Conservation (phyloP, 2,113 vertebrate genomes). For the Notothenia rossii region DNA sequence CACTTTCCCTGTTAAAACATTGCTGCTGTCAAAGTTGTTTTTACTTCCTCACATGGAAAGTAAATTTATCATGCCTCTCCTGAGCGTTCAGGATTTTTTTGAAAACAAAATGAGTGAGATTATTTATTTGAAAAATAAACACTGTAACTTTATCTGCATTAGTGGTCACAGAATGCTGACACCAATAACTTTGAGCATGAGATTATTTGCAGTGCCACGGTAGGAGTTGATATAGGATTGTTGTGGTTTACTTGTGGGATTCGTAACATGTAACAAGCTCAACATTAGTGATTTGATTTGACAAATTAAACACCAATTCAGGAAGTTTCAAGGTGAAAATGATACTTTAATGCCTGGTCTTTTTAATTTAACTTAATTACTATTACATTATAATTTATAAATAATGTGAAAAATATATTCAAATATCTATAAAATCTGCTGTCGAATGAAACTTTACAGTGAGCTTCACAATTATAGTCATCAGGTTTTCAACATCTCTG, state of each 20-base stretch:
- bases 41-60: slow-evolving; percentile 71
- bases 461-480: background rate
- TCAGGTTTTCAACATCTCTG: background rate
- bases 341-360: background rate
- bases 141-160: slow-evolving; percentile 70
- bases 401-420: too few relatives aligned
- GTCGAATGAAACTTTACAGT: too few relatives aligned
- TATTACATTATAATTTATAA: background rate
- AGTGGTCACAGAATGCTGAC: slow-evolving; percentile 66
- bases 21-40: slow-evolving; percentile 74
- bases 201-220: slow-evolving; percentile 24
- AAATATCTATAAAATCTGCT: too few relatives aligned
- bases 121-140: slow-evolving; percentile 76
- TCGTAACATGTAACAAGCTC: background rate
- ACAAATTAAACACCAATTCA: background rate
- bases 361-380: background rate
- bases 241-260: slow-evolving; percentile 33
- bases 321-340: background rate
- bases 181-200: slow-evolving; percentile 53
- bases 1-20: slow-evolving; percentile 75
- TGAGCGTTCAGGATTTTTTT: slow-evolving; percentile 36
- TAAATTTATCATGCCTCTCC: slow-evolving; percentile 72
- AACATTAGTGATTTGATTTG: background rate
- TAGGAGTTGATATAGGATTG: slow-evolving; percentile 25
- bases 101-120: slow-evolving; percentile 52